Conservation (phyloP, 2,113 vertebrate species). For the Etheostoma cragini region DNA sequence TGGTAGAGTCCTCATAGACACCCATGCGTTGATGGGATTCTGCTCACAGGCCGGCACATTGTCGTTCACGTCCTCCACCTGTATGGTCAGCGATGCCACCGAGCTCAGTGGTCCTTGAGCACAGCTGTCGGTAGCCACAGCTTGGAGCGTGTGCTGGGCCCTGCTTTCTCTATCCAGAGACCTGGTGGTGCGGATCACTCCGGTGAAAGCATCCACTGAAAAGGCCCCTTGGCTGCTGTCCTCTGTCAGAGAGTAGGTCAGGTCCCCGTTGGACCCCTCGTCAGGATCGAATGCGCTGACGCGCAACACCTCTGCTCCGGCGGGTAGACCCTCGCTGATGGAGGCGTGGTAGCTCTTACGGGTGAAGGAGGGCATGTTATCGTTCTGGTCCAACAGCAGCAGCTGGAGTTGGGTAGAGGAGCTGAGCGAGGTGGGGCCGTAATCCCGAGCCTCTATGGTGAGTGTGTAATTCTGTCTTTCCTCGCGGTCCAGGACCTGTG, state of each 20-base stretch:
- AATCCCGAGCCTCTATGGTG: constrained; percentile 86
- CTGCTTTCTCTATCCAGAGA: constrained; percentile 87
- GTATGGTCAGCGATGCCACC: constrained; percentile 79
- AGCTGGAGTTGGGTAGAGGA: constrained; percentile 84
- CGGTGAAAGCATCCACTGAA: constrained; percentile 81
- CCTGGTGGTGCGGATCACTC: constrained; percentile 81
- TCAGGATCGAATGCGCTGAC: constrained; percentile 88
- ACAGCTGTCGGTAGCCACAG: constrained; percentile 87
- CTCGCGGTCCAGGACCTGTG: constrained; percentile 88
- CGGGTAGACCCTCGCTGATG: constrained; percentile 85
- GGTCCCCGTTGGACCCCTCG: constrained; percentile 85
- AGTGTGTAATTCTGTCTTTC: constrained; percentile 87
- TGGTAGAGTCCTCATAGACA: constrained; percentile 73
- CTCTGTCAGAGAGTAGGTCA: constrained; percentile 86
- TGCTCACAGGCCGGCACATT: constrained; percentile 87
- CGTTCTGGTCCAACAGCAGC: constrained; percentile 91
- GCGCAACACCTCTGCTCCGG: constrained; percentile 83
- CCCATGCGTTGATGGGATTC: constrained; percentile 83
- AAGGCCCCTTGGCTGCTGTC: constrained; percentile 85
- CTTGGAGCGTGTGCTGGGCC: constrained; percentile 84
- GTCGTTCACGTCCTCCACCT: constrained; percentile 92
- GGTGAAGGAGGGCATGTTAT: constrained; percentile 88
- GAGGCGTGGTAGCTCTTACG: constrained; percentile 83
- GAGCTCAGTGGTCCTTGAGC: constrained; percentile 83
- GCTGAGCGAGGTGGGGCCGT: constrained; percentile 81